Conservation (phyloP, 2,797 vertebrate species). For the Parotocinclus haroldoi region DNA sequence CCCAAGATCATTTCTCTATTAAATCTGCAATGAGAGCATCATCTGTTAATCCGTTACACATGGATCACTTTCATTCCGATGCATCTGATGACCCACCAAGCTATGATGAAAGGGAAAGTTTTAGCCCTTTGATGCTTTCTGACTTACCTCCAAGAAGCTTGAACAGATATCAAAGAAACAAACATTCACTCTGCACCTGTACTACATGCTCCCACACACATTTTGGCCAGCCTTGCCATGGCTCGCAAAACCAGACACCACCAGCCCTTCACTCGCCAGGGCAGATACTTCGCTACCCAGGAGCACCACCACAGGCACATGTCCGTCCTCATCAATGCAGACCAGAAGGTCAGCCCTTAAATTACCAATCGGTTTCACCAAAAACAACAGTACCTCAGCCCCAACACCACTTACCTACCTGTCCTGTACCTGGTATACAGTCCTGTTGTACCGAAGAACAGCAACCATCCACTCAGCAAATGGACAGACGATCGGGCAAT, state of each 20-base stretch:
- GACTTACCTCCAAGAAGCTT: constrained; percentile 62
- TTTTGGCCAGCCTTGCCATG: constrained; percentile 54
- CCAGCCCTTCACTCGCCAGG: constrained; percentile 61
- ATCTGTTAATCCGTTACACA: constrained; percentile 26
- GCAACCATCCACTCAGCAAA: constrained; percentile 55
- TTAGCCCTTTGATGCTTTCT: constrained; percentile 68
- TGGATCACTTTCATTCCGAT: constrained; percentile 61
- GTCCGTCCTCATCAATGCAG: constrained; percentile 63
- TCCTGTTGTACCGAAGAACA: constrained; percentile 59
- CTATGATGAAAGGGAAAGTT: constrained; percentile 78
- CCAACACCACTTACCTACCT: constrained; percentile 62
- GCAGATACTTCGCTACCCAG: constrained; percentile 52
- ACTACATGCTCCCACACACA: constrained; percentile 56
- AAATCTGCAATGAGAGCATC: constrained; percentile 40
- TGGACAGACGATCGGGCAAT: constrained; percentile 60
- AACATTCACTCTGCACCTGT: constrained; percentile 68
- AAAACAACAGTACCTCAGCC: constrained; percentile 64
- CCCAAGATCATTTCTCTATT: constrained; percentile 52
- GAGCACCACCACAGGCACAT: constrained; percentile 53
- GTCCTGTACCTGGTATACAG: constrained; percentile 64
- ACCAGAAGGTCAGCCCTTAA: constrained; percentile 60
- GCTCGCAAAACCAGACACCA: constrained; percentile 62
- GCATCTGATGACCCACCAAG: constrained; percentile 77
- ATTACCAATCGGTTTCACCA: constrained; percentile 65
- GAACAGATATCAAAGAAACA: constrained; percentile 60